A percentile compares a stretch with the other conserved stretches of the same genome.
Evolutionary conservation across 2,113 vertebrate species (phyloP).

Genomic region (Urocolius indicus): DNA sequence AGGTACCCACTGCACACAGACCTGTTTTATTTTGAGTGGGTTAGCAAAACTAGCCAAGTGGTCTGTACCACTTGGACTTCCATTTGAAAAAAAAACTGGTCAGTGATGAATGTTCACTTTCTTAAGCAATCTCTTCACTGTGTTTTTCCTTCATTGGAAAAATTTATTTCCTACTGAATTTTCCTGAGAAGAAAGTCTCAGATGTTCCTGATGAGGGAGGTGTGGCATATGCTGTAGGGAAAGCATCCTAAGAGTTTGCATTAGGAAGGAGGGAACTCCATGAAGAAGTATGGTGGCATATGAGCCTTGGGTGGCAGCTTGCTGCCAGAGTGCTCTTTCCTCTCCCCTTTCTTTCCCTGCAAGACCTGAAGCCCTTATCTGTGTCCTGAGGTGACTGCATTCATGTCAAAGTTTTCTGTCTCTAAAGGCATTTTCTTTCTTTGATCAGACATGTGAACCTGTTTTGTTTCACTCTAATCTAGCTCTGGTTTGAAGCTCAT

Average conservation of each 20-base stretch:
- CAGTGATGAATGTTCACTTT: not conserved
- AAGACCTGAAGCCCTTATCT: not conserved
- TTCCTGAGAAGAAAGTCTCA: not conserved
- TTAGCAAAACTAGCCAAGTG: not conserved
- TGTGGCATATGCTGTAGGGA: not conserved
- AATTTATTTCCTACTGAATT: not conserved
- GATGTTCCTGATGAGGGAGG: not conserved
- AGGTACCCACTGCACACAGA: rapidly evolving
- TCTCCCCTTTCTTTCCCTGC: not conserved
- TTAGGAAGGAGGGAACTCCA: not conserved
- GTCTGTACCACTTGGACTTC: not conserved
- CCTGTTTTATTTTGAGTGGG: not conserved
- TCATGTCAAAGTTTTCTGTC: not conserved
- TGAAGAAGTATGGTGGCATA: rapidly evolving
- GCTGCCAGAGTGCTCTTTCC: not conserved
- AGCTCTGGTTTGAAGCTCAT: not conserved
- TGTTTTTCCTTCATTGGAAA: not conserved
- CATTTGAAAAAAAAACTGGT: not conserved
- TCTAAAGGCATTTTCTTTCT: not conserved
- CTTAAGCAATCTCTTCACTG: not conserved
- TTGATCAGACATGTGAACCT: not conserved
- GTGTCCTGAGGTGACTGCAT: not conserved
- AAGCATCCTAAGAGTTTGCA: not conserved
- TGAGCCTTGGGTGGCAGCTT: not conserved
- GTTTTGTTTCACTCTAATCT: not conserved